Percentiles rank a stretch among this genome's conserved stretches.
Evolutionary conservation across 2,888 invertebrate genomes (phyloP).

Genomic region (Lutraria lutraria): DNA sequence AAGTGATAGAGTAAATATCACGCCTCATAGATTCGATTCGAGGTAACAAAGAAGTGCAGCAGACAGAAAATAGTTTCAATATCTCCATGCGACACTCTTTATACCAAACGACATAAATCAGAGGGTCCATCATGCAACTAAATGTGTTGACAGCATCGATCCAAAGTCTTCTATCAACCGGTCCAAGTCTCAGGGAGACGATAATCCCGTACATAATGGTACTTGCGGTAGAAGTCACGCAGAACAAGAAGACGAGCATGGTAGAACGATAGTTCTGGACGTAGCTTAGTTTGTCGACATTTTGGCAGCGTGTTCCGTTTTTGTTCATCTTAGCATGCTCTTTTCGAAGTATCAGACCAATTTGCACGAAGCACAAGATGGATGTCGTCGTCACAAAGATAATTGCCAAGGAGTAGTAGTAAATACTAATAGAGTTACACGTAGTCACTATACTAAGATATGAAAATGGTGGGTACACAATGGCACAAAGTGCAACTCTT

Average conservation of each 20-base stretch:
- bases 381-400: slow-evolving; percentile 22
- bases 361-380: slow-evolving; percentile 29
- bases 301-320: neutral
- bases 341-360: slow-evolving; percentile 41
- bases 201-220: slow-evolving; percentile 34
- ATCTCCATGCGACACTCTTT: slow-evolving; percentile 45
- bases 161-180: slow-evolving; percentile 18
- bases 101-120: slow-evolving; percentile 47
- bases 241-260: slow-evolving; percentile 49
- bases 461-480: neutral
- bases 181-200: slow-evolving; percentile 7
- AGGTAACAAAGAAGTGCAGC: neutral
- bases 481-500: slow-evolving; percentile 41
- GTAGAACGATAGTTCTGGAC: slow-evolving; percentile 49
- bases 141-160: slow-evolving; percentile 30
- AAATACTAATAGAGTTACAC: slow-evolving; percentile 34
- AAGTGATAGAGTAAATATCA: slow-evolving; percentile 4
- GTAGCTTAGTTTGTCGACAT: neutral
- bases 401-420: slow-evolving; percentile 31
- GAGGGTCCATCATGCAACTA: slow-evolving; percentile 43
- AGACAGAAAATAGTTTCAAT: slow-evolving; percentile 26
- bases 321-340: neutral
- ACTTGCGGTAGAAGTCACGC: slow-evolving; percentile 33
- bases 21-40: slow-evolving; percentile 38
- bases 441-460: slow-evolving; percentile 40